Base-by-base conservation (phyloP, 2,797 vertebrate species). In the Lepus townsendii region DNA sequence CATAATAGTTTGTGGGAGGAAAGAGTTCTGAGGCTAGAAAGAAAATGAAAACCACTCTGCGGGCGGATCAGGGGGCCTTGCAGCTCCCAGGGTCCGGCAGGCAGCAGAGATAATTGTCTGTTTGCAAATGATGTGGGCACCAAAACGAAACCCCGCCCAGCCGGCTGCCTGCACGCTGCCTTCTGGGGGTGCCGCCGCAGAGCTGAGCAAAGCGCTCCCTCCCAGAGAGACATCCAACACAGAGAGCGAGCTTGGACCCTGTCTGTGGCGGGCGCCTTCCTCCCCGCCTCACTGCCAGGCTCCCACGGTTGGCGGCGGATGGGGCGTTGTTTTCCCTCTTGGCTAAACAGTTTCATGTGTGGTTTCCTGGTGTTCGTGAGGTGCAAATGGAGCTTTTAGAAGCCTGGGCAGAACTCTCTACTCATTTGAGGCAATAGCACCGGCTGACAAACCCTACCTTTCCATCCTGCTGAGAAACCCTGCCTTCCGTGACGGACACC, bases 1-100 rank as follows among this genome's bases (percentile, higher is more conserved):
- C 76, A 83, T 83, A 78, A 65, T 69, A 90, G 83, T 96, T 88
- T 73, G 78, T 32, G 35, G 90, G 92, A 92, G 96, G 54, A 93
- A 92, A 94, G 88, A 78, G 75, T 54, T 96, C 66, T 54, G 78
- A 96, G 75, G 57, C 71, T 69, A 65, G 27, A 60, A 66, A 75
- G 95, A 87, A 96, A 96, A 96, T 93, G 95, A 73, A 94, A 97
- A 94, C 88, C 96, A 88, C 73, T 17, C 91, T 20, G 30, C 38
- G 0, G 1, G 17, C 76, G 52, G 78, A 82, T 69, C 83, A 54
- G 0, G 50, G 82, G 90, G 65, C 8, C 80, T 85, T 83, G 72
- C 54, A 57, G 80, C 69, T 22, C 42, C 65, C 66, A 13, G 2
- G 26, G 22, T 76, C 87, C 17, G 19, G 47, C 73, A 47, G 93